These are phyloP conservation scores for Brachionus calyciflorus DNA, from an alignment of 1,140 invertebrate species.

Conservation along the genomic window DNA sequence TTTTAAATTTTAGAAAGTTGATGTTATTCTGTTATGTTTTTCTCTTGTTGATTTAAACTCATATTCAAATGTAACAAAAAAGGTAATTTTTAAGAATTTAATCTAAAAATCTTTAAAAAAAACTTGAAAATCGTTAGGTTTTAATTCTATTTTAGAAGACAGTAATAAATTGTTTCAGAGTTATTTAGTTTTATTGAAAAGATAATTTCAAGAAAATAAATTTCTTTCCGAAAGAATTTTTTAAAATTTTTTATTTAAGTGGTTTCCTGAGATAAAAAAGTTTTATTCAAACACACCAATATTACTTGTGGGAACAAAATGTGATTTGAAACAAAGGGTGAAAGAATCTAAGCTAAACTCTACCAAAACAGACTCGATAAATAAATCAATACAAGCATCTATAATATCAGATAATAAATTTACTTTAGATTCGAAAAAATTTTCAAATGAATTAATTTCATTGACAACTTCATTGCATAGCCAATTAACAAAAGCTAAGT, in stretches of 20 bases:
- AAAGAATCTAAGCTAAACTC: constrained; percentile 27
- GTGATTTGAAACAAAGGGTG: constrained; percentile 29
- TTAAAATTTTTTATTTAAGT: constrained; percentile 62
- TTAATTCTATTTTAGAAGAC: no score
- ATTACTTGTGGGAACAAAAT: constrained; percentile 72
- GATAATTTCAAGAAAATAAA: background rate
- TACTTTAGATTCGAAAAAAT: constrained; percentile 16
- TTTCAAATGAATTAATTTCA: constrained; percentile 15
- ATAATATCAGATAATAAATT: background rate
- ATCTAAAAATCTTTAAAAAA: no score
- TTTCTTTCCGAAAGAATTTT: background rate
- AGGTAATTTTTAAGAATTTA: background rate
- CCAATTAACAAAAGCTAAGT: constrained; percentile 19
- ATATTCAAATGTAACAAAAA: constrained; percentile 23
- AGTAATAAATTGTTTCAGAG: no score
- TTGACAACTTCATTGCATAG: background rate
- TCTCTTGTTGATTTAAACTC: constrained; percentile 28
- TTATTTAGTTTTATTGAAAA: no score
- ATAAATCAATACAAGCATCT: background rate
- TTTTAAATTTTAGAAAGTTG: constrained; percentile 26
- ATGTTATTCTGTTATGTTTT: constrained; percentile 43
- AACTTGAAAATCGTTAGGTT: no score
- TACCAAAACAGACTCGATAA: background rate
- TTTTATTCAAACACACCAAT: constrained; percentile 87
- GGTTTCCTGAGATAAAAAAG: constrained; percentile 77